Percentiles rank a stretch among this genome's conserved stretches.
phyloP scores from a whole-genome alignment of 2,113 vertebrate species.

The Typhlomys cinereus region DNA sequence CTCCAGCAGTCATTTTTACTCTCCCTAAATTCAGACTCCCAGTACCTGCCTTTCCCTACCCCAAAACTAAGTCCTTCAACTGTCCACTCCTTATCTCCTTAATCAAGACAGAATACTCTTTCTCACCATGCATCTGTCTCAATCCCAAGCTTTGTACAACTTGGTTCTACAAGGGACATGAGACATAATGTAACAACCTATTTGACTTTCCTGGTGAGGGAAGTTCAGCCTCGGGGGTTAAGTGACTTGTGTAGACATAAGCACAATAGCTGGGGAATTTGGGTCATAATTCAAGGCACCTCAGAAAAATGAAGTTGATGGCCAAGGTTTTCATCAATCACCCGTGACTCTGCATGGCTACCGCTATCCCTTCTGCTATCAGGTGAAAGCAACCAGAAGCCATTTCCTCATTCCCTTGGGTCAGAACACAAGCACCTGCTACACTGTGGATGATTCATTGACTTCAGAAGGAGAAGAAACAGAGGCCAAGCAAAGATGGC shows the following conservation, averaged over 20 bases:
- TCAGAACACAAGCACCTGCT: neutral
- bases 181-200: neutral
- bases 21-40: neutral
- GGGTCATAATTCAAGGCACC: neutral
- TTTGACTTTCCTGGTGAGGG: neutral
- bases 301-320: neutral
- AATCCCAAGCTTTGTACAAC: neutral
- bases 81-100: neutral
- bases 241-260: neutral
- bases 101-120: slow-evolving; percentile 21
- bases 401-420: neutral
- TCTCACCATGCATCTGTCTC: neutral
- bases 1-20: neutral
- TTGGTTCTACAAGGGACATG: neutral
- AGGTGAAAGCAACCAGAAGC: neutral
- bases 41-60: neutral
- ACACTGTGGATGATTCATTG: neutral
- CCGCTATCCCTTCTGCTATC: neutral
- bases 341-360: neutral
- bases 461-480: neutral
- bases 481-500: neutral
- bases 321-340: neutral
- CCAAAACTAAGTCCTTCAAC: neutral
- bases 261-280: accelerated
- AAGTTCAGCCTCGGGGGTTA: neutral